phyloP scores from a whole-genome alignment of 2,888 invertebrate species.

The Suillia variegata region DNA sequence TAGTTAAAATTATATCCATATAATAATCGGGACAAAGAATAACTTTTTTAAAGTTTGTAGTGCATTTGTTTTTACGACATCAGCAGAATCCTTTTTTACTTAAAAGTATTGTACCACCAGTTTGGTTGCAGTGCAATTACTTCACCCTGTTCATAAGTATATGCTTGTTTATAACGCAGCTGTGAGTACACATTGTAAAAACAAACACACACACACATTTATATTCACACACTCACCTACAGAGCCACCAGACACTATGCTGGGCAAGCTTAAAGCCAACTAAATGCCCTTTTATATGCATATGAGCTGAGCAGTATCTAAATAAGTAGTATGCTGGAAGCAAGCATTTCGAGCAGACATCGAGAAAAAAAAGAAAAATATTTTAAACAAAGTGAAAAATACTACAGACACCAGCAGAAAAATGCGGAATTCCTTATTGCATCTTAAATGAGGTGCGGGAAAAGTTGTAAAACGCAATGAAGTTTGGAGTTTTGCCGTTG shows the following conservation, averaged over 20 bases:
- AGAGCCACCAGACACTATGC: too few relatives aligned
- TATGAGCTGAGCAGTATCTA: slow-evolving; percentile 9
- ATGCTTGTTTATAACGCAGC: too few relatives aligned
- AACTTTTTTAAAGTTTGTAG: too few relatives aligned
- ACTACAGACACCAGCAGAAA: slow-evolving; percentile 10
- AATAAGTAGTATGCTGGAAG: background rate
- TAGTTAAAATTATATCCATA: too few relatives aligned
- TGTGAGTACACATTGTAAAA: background rate
- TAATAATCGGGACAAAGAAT: too few relatives aligned
- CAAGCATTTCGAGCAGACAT: background rate
- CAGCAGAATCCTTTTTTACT: background rate
- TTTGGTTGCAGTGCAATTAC: background rate
- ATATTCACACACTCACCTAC: too few relatives aligned
- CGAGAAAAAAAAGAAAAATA: too few relatives aligned
- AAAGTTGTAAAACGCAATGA: background rate
- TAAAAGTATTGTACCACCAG: background rate
- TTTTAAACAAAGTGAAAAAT: too few relatives aligned
- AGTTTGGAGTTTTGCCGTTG: background rate
- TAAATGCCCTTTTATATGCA: slow-evolving; percentile 22
- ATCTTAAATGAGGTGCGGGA: background rate
- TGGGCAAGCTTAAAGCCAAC: slow-evolving; percentile 19
- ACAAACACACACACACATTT: background rate
- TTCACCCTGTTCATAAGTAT: too few relatives aligned
- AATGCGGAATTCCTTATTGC: background rate
- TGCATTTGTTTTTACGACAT: too few relatives aligned